Evolutionary conservation across 2,113 vertebrate species (phyloP).

Genomic region (Chaetura pelagica): DNA sequence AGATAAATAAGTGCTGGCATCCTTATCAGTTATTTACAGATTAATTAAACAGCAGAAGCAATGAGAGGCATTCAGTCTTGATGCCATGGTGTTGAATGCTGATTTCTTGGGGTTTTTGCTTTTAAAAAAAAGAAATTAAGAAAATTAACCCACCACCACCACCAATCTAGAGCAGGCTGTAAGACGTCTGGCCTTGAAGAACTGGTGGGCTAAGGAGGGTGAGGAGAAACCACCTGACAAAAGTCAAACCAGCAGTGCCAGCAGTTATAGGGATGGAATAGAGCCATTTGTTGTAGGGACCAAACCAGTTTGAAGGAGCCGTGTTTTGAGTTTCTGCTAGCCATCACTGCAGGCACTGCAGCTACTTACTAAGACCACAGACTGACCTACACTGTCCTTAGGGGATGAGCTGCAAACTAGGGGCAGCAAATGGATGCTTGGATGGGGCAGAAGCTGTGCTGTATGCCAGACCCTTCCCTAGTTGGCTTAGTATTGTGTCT

Average conservation of each 20-base stretch:
- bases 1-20: background rate
- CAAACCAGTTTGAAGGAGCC: background rate
- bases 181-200: background rate
- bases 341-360: background rate
- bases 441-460: background rate
- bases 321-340: background rate
- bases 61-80: background rate
- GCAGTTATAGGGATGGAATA: background rate
- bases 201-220: background rate
- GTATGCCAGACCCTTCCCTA: background rate
- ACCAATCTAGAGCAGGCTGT: background rate
- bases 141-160: background rate
- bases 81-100: background rate
- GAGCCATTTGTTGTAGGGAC: background rate
- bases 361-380: background rate
- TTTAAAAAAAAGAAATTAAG: background rate
- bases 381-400: background rate
- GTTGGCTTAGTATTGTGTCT: background rate
- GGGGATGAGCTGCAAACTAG: background rate
- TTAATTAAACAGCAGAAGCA: background rate
- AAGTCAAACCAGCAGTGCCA: background rate
- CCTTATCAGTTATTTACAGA: conserved; percentile 27
- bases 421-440: background rate
- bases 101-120: background rate
- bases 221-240: background rate